Evolutionary conservation across 2,888 invertebrate species (phyloP), one percentile per base, ranked within the genome.

Genomic region (Aspidapion aeneum): DNA sequence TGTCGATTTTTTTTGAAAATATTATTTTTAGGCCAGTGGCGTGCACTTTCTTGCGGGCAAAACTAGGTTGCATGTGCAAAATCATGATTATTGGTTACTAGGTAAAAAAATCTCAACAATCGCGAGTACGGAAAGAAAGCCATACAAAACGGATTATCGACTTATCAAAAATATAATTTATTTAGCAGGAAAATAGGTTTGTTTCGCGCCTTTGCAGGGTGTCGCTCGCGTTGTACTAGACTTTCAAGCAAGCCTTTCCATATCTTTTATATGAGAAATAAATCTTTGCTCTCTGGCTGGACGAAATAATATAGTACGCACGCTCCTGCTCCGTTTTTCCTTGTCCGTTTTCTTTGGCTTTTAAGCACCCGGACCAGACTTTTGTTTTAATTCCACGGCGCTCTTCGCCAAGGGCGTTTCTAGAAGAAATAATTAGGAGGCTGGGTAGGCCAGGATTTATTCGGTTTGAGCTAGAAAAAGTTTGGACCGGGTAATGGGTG

Each of bases 41-140:
- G n/a, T n/a, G n/a, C 17, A 65, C 61, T 3, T 35, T 50, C 17
- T 12, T 55, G 49, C 61, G 57, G 18, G 58, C 2, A 21, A 56
- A 55, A 21, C 55, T 65, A 56, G 63, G 57, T 20, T 55, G 60
- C 63, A 63, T 63, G 50, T 65, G 58, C 50, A 65, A 57, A 17
- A 63, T 63, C 65, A 65, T 65, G 3, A 35, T 60, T 17, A 16
- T 19, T 58, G 20, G 20, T 12, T 18, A 2, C 18, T 18, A 19
- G 2, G 3, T 12, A 35, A n/a, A n/a, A n/a, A n/a, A 35, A 35
- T 35, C 35, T 7, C 35, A 35, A 35, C 35, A 35, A 35, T 35
- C 35, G 35, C 35, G 35, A n/a, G n/a, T n/a, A n/a, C n/a, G n/a
- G n/a, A n/a, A n/a, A n/a, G n/a, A n/a, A 35, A 35, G 12, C 35